Evolutionary conservation across 2,888 invertebrate species (phyloP).

Genomic region (Drosophila leonis): DNA sequence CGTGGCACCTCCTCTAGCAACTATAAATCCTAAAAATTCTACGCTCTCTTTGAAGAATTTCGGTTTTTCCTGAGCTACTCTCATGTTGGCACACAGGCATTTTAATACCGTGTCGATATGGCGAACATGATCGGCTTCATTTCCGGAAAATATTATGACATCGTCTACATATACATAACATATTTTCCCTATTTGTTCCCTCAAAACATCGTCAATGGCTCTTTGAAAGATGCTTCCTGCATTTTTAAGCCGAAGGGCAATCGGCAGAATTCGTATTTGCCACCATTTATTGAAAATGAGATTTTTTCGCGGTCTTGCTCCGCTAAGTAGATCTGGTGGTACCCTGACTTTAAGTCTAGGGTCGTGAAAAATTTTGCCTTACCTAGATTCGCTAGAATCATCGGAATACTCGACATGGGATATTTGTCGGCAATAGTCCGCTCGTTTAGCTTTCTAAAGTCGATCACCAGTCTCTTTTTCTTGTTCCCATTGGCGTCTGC

Average conservation of each 20-base stretch:
- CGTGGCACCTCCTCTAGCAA: too few relatives aligned
- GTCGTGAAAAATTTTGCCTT: background rate
- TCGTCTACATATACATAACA: background rate
- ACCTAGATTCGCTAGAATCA: background rate
- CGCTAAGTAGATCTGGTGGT: background rate
- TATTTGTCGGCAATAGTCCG: background rate
- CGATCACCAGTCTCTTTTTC: background rate
- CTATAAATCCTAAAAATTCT: too few relatives aligned
- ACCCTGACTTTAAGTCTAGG: constrained; percentile 3
- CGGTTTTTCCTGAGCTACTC: too few relatives aligned
- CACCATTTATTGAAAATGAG: background rate
- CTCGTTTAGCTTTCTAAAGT: background rate
- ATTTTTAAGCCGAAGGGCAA: background rate
- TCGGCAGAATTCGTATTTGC: background rate
- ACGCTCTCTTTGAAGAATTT: too few relatives aligned
- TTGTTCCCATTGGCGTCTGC: background rate
- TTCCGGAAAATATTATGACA: too few relatives aligned
- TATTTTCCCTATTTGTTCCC: background rate
- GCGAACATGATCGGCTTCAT: too few relatives aligned
- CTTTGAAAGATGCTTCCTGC: background rate
- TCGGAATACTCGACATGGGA: background rate
- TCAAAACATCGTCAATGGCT: background rate
- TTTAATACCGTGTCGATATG: too few relatives aligned
- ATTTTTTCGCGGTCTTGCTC: background rate
- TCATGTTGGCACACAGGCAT: too few relatives aligned